Evolutionary conservation across 1,140 invertebrate species (phyloP), one percentile per base, ranked within the genome.

Genomic region (Cotesia glomerata): DNA sequence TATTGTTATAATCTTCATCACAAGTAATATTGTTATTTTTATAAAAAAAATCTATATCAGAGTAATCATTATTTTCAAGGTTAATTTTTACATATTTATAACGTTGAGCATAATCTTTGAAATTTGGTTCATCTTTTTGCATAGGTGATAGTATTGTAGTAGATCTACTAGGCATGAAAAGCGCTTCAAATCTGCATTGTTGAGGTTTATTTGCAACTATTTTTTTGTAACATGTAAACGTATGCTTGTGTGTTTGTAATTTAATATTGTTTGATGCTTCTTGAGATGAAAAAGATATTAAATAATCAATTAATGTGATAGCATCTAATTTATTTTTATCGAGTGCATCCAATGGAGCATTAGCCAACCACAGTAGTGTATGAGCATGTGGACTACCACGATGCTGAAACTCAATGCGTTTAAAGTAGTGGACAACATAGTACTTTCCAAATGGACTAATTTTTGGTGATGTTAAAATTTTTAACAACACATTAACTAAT

Each of bases 331-430:
- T 39, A 63, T 76, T 36, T 58, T 36, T 36, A 52, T 51, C 32
- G 78, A 76, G 77, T 68, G 45, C 79, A 80, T 65, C 74, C 52
- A 13, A n/a, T 65, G 80, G 81, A 69, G 82, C 77, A 74, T 84
- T 77, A 34, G 73, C 69, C 11, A 84, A 63, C 83, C 82, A 85
- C 2, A 77, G 16, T 56, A 85, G 68, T 49, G 77, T 79, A 72
- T 85, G 83, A 7, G 76, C 76, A 75, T 77, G 79, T 65, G 78
- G 84, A 79, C 80, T 86, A 32, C 78, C 86, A 65, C 71, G 76
- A 78, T 82, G 79, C 75, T 82, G 82, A 78, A 82, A 87, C 77
- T 82, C 85, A 74, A 81, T 77, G 52, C 80, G 56, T 76, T 73
- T 78, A 52, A 79, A 84, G 59, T 78, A 84, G 73, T 83, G 7